Conservation (phyloP, 2,797 vertebrate species). For the Sphaeramia orbicularis region DNA sequence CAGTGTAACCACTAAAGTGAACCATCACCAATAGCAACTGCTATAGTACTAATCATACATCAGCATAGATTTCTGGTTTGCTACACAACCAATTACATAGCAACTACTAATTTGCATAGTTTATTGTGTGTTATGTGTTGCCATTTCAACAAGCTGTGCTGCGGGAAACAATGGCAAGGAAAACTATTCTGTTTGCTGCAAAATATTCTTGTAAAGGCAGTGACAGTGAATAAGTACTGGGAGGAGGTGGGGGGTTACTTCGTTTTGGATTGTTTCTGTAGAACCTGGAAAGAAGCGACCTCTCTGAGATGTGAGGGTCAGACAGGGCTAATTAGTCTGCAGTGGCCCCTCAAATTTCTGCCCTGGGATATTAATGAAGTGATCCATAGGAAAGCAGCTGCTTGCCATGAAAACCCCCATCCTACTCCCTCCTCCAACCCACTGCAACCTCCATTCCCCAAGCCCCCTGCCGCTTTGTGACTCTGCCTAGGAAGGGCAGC, state of each 20-base stretch:
- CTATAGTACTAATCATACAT: too few relatives aligned
- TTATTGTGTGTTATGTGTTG: too few relatives aligned
- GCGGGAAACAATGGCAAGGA: constrained; percentile 6
- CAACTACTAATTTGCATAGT: too few relatives aligned
- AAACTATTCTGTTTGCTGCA: constrained; percentile 24
- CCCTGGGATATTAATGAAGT: constrained; percentile 85
- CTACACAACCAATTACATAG: too few relatives aligned
- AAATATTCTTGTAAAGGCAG: constrained; percentile 37
- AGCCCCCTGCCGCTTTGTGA: constrained; percentile 48
- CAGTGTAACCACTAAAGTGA: too few relatives aligned
- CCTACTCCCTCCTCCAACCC: constrained; percentile 26
- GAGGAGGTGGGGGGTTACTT: constrained; percentile 43
- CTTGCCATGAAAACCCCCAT: constrained; percentile 48
- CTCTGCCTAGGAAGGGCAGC: constrained; percentile 66
- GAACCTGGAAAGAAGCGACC: constrained; percentile 70
- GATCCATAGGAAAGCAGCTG: constrained; percentile 84
- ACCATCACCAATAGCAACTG: too few relatives aligned
- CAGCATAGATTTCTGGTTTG: too few relatives aligned
- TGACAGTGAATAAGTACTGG: constrained; percentile 39
- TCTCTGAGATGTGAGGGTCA: constrained; percentile 77
- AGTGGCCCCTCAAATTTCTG: constrained; percentile 82
- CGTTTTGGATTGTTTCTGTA: constrained; percentile 65
- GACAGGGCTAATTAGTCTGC: constrained; percentile 86
- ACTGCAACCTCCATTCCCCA: constrained; percentile 50
- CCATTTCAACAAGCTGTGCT: constrained; percentile 15